Percentiles rank a stretch among this genome's conserved stretches.
Conservation (phyloP, 2,888 invertebrate genomes). For the Clunio marinus region DNA sequence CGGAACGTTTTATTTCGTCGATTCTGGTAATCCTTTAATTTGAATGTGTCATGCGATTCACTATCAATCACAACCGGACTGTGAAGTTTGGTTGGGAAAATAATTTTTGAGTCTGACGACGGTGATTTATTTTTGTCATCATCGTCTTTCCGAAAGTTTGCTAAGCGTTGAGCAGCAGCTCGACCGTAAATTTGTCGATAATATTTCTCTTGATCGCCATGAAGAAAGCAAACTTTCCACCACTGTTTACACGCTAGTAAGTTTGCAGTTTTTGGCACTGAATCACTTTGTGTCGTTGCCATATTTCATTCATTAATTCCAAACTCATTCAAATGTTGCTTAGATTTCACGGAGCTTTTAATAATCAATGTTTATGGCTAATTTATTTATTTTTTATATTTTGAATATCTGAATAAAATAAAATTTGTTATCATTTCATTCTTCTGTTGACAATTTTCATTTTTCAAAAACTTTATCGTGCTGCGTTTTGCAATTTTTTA, state of each 20-base stretch:
- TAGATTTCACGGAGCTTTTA: neutral
- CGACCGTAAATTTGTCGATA: conserved; percentile 74
- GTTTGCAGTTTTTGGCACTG: conserved; percentile 59
- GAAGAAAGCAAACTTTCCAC: conserved; percentile 87
- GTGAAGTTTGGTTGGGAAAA: conserved; percentile 38
- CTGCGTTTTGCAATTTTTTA: neutral
- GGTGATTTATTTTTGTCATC: conserved; percentile 29
- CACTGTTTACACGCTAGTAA: conserved; percentile 80
- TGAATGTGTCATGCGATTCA: conserved; percentile 26
- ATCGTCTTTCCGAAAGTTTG: conserved; percentile 44
- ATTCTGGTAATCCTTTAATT: conserved; percentile 26
- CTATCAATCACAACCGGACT: conserved; percentile 37
- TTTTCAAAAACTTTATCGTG: conserved; percentile 5
- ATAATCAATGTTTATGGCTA: no score
- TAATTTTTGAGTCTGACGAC: conserved; percentile 29
- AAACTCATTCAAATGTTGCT: neutral
- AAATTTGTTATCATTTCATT: neutral
- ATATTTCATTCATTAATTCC: conserved; percentile 18
- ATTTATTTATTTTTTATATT: no score
- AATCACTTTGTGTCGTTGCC: conserved; percentile 48
- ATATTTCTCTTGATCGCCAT: conserved; percentile 80
- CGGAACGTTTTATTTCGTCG: conserved; percentile 11
- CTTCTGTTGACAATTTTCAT: conserved; percentile 11
- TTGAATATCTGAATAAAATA: no score
- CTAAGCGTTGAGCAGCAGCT: conserved; percentile 54